Evolutionary conservation across 2,888 invertebrate genomes (phyloP).

Genomic region (Mechanitis messenoides): DNA sequence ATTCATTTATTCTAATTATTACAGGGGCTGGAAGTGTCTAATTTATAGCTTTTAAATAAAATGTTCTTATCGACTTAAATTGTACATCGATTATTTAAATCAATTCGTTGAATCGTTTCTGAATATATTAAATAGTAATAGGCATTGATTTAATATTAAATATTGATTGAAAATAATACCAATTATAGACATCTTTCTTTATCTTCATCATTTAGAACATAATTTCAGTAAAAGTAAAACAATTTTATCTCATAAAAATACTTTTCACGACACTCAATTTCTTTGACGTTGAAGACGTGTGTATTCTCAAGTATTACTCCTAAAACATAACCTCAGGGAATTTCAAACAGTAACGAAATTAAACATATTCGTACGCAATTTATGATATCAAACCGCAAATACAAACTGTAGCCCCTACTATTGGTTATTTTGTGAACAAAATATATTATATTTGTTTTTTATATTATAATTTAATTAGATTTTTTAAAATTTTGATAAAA

Average conservation of each 20-base stretch:
- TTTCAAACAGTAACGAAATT: constrained; percentile 44
- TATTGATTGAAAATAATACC: no score
- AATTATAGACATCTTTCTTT: no score
- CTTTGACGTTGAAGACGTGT: constrained; percentile 10
- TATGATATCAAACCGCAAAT: constrained; percentile 41
- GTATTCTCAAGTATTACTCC: constrained; percentile 34
- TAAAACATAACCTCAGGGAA: constrained; percentile 39
- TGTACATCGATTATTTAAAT: constrained; percentile 18
- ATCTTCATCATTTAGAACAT: no score
- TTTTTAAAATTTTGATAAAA: no score
- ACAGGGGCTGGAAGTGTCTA: constrained; percentile 16
- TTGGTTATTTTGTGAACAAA: constrained; percentile 4
- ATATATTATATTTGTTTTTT: background rate
- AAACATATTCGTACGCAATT: constrained; percentile 45
- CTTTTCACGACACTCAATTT: background rate
- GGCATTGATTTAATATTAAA: no score
- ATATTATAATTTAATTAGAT: background rate
- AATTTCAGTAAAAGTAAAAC: no score
- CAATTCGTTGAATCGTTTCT: constrained; percentile 5
- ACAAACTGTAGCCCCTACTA: constrained; percentile 35
- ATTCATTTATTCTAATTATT: constrained; percentile 20
- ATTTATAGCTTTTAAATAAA: constrained; percentile 23
- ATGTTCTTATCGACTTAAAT: constrained; percentile 18
- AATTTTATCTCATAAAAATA: background rate
- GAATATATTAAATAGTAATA: background rate